These are phyloP conservation scores for Murina feae DNA, from an alignment of 2,113 vertebrate species.

Conservation along the genomic window DNA sequence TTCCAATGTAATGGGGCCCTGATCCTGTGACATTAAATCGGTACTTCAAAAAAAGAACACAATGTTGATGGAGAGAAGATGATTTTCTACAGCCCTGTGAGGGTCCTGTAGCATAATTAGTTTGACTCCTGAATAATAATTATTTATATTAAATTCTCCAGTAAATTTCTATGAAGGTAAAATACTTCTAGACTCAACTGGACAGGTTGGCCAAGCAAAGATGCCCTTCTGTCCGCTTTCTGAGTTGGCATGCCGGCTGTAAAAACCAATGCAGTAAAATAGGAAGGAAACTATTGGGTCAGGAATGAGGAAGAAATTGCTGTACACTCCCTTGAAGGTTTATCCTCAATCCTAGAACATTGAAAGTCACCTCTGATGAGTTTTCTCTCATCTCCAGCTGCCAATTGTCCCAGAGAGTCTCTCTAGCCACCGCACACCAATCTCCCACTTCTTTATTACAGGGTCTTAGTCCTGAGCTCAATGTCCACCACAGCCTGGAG, in stretches of 20 bases:
- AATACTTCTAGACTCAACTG: background rate
- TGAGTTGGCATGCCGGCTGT: background rate
- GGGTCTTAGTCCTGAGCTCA: rapidly evolving
- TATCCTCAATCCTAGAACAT: background rate
- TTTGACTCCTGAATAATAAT: background rate
- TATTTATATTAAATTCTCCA: background rate
- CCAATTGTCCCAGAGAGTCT: background rate
- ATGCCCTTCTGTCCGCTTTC: background rate
- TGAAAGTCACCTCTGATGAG: background rate
- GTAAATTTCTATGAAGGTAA: slow-evolving; percentile 7
- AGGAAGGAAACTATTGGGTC: background rate
- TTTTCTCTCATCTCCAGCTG: background rate
- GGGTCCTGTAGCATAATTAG: background rate
- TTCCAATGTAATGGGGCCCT: background rate
- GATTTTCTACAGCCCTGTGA: background rate
- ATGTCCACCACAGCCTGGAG: rapidly evolving
- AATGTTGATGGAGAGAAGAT: background rate
- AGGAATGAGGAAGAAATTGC: background rate
- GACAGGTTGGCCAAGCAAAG: background rate
- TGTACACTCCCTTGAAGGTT: background rate
- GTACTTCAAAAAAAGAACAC: background rate
- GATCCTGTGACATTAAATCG: background rate
- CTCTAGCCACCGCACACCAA: background rate
- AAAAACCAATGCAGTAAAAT: rapidly evolving
- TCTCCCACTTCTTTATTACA: background rate